These are phyloP conservation scores for Steatornis caripensis DNA, from an alignment of 2,113 vertebrate genomes.

Conservation along the genomic window DNA sequence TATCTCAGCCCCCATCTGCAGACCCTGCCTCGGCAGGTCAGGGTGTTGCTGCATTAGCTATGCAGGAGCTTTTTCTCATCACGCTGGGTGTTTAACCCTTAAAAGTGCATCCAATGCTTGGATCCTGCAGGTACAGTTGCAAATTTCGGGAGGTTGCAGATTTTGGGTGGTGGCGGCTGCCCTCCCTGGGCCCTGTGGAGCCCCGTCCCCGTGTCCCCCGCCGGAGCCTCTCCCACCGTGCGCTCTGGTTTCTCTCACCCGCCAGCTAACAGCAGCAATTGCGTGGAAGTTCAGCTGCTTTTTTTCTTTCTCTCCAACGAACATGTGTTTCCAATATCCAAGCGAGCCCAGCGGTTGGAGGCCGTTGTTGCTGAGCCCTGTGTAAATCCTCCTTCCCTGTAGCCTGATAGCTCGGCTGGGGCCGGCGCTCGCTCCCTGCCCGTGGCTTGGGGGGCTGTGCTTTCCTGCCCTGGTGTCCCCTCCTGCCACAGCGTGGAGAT, in stretches of 20 bases:
- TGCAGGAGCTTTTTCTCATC: neutral
- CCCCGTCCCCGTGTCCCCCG: neutral
- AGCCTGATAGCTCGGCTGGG: neutral
- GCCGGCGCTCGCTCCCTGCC: neutral
- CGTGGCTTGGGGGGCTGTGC: neutral
- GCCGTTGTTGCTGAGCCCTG: neutral
- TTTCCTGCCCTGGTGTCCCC: neutral
- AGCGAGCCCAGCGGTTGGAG: neutral
- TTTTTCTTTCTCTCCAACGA: conserved; percentile 9
- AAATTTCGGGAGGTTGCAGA: rapidly evolving
- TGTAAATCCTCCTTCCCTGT: neutral
- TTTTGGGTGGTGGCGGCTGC: neutral
- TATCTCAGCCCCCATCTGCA: neutral
- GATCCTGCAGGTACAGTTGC: neutral
- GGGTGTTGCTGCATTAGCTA: neutral
- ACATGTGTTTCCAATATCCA: conserved; percentile 70
- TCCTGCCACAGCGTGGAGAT: neutral
- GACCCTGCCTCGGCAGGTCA: neutral
- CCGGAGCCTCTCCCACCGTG: neutral
- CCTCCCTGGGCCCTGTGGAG: neutral
- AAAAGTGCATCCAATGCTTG: rapidly evolving
- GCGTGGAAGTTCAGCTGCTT: conserved; percentile 23
- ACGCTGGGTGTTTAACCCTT: neutral
- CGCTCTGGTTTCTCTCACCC: conserved; percentile 56
- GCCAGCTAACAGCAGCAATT: neutral